A percentile compares a stretch with the other conserved stretches of the same genome.
Evolutionary conservation across 2,888 invertebrate species (phyloP).

Genomic region (Lepidochitona cinerea): DNA sequence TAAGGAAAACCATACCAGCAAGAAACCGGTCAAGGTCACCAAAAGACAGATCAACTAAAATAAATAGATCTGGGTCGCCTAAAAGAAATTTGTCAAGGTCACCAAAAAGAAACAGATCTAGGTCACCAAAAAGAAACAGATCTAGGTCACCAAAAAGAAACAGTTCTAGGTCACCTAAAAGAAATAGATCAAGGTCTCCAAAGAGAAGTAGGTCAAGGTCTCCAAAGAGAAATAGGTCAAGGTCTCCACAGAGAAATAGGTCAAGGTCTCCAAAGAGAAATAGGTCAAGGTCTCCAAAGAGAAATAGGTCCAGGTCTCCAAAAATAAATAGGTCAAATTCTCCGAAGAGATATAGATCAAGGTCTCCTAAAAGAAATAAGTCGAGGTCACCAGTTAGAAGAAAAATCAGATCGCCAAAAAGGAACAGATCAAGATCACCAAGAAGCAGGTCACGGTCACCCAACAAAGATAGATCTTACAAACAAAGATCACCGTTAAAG

Average conservation of each 20-base stretch:
- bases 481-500: background rate
- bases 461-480: background rate
- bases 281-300: conserved; percentile 22
- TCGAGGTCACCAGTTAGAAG: conserved; percentile 12
- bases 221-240: conserved; percentile 23
- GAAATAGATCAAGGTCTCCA: conserved; percentile 39
- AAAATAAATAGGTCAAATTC: background rate
- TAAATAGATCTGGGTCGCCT: background rate
- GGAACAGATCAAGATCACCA: conserved; percentile 6
- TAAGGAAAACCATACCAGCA: too few species aligned
- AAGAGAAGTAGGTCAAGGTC: conserved; percentile 68
- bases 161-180: conserved; percentile 28
- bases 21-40: conserved; percentile 32
- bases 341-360: background rate
- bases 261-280: conserved; percentile 30
- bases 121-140: background rate
- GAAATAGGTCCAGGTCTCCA: conserved; percentile 1
- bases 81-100: conserved; percentile 19
- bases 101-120: conserved; percentile 17
- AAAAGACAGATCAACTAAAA: background rate
- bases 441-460: conserved; percentile 9
- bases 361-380: background rate
- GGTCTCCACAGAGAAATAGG: background rate
- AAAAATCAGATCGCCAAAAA: background rate
- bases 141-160: background rate